phyloP scores from a whole-genome alignment of 2,797 vertebrate genomes.

The Parotocinclus haroldoi region DNA sequence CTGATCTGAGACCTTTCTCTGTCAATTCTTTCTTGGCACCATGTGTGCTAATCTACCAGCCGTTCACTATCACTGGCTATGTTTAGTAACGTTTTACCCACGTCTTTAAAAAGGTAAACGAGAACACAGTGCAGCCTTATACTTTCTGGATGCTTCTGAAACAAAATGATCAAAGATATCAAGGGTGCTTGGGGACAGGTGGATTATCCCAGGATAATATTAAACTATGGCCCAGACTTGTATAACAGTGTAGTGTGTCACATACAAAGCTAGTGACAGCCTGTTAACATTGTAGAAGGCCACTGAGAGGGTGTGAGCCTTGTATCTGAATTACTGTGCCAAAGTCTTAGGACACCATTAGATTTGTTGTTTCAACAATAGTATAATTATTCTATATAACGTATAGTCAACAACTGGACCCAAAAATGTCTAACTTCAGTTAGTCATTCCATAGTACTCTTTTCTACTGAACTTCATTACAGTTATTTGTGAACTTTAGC shows the following conservation, averaged over 20 bases:
- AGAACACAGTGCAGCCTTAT: background rate
- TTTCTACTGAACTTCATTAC: no score
- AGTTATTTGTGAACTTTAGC: no score
- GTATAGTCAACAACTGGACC: no score
- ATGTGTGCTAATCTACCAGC: conserved; percentile 27
- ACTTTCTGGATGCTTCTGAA: conserved; percentile 21
- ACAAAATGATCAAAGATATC: conserved; percentile 15
- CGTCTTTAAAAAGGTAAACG: conserved; percentile 17
- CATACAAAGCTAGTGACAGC: conserved; percentile 1
- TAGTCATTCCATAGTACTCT: no score
- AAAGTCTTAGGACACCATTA: no score
- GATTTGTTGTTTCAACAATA: no score
- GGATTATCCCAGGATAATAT: conserved; percentile 29
- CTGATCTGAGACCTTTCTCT: conserved; percentile 23
- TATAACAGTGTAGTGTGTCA: conserved; percentile 11
- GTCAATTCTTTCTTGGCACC: conserved; percentile 12
- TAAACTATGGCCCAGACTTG: background rate
- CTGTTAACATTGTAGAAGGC: conserved; percentile 3
- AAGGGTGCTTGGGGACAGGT: conserved; percentile 41
- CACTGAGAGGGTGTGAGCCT: background rate
- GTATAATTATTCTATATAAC: no score
- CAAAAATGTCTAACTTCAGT: no score
- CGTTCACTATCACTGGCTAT: conserved; percentile 41
- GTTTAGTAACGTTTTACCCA: conserved; percentile 33
- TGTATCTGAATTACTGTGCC: no score